Conservation (phyloP, 1,140 invertebrate genomes). For the Euwallacea fornicatus region DNA sequence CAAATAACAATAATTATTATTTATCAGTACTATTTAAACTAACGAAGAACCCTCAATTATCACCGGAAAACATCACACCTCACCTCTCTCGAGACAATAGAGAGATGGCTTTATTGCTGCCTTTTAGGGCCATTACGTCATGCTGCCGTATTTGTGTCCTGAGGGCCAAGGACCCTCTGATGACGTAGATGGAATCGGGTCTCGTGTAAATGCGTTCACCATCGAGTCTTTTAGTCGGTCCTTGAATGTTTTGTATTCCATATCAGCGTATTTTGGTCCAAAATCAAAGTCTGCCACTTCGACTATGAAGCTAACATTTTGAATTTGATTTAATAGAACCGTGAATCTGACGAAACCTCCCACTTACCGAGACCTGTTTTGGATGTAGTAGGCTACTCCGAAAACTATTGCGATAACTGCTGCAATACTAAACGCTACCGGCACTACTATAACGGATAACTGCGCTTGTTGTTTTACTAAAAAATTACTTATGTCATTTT, state of each 20-base stretch:
- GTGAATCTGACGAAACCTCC: not conserved
- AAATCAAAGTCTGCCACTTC: conserved; percentile 90
- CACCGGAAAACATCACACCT: too few species aligned
- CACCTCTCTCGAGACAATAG: too few species aligned
- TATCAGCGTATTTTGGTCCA: conserved; percentile 70
- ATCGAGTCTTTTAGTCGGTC: conserved; percentile 79
- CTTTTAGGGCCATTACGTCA: conserved; percentile 41
- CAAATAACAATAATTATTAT: too few species aligned
- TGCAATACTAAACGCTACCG: conserved; percentile 73
- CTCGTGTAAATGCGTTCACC: conserved; percentile 59
- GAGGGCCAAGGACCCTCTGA: conserved; percentile 50
- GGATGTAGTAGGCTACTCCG: conserved; percentile 80
- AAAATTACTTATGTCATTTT: conserved; percentile 44
- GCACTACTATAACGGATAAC: conserved; percentile 82
- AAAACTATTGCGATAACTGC: conserved; percentile 81
- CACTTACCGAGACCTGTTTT: conserved; percentile 69
- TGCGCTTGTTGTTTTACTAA: conserved; percentile 73
- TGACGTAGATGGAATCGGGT: conserved; percentile 43
- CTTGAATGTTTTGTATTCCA: conserved; percentile 83
- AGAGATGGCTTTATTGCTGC: too few species aligned
- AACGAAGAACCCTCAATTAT: too few species aligned
- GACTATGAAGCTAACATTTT: conserved; percentile 66
- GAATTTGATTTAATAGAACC: not conserved
- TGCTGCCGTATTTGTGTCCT: conserved; percentile 51
- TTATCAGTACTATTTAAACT: too few species aligned